A percentile compares a stretch with the other conserved stretches of the same genome.
These are phyloP conservation scores for Shinisaurus crocodilurus DNA, from an alignment of 2,113 vertebrate genomes.

Conservation along the genomic window DNA sequence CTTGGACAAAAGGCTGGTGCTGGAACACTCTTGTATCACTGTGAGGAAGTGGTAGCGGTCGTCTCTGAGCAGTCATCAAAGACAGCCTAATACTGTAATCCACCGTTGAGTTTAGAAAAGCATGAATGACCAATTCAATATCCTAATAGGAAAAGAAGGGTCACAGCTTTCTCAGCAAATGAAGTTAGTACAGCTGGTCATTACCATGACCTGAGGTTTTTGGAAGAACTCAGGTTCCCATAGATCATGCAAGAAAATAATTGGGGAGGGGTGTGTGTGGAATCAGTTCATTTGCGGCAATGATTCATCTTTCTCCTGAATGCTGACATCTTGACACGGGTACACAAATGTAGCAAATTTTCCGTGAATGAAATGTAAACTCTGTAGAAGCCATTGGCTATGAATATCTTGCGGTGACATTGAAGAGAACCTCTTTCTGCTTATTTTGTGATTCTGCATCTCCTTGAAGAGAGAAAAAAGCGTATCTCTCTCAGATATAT, in stretches of 20 bases:
- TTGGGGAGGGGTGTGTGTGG: neutral
- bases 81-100: neutral
- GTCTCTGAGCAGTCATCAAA: neutral
- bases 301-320: conserved; percentile 49
- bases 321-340: conserved; percentile 26
- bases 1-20: neutral
- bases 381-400: conserved; percentile 26
- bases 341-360: conserved; percentile 56
- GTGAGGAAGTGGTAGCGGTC: neutral
- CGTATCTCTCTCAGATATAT: conserved; percentile 7
- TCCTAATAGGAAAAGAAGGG: neutral
- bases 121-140: neutral
- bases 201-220: neutral
- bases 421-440: conserved; percentile 17
- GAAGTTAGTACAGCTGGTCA: conserved; percentile 28
- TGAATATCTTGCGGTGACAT: conserved; percentile 42
- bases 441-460: conserved; percentile 30
- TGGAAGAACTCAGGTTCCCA: neutral
- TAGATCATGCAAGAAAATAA: conserved; percentile 10
- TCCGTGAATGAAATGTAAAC: conserved; percentile 56
- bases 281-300: conserved; percentile 30
- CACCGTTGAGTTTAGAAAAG: neutral
- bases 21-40: too few relatives aligned
- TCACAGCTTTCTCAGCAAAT: conserved; percentile 27
- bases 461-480: conserved; percentile 8